phyloP scores from a whole-genome alignment of 1,140 invertebrate genomes.

The Laupala kohalensis region DNA sequence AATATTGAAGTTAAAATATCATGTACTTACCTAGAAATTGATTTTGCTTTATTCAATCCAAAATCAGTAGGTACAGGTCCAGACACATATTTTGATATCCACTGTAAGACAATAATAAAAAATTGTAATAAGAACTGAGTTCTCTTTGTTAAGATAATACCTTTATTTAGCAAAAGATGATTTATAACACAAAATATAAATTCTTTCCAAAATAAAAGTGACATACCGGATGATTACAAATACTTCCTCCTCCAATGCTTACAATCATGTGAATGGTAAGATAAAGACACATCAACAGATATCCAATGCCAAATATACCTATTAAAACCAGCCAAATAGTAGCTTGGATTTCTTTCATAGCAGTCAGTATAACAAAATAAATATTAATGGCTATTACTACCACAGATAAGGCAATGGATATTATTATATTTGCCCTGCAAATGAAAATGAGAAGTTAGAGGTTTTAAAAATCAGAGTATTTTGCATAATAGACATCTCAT shows the following conservation, averaged over 20 bases:
- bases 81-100: conserved; percentile 30
- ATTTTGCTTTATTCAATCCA: conserved; percentile 25
- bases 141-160: conserved; percentile 12
- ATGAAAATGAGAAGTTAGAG: conserved; percentile 18
- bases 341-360: conserved; percentile 34
- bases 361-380: conserved; percentile 58
- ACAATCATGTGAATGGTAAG: conserved; percentile 54
- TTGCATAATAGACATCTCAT: background rate
- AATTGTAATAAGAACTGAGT: background rate
- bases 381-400: conserved; percentile 70
- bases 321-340: conserved; percentile 39
- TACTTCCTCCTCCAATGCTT: conserved; percentile 41
- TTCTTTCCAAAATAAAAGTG: conserved; percentile 20
- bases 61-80: conserved; percentile 27
- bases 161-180: conserved; percentile 9
- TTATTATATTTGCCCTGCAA: conserved; percentile 52
- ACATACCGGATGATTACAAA: conserved; percentile 29
- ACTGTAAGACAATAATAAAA: conserved; percentile 22
- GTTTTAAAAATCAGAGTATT: background rate
- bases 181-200: conserved; percentile 3
- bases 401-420: conserved; percentile 48
- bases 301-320: conserved; percentile 43
- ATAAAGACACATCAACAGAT: conserved; percentile 57
- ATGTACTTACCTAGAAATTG: conserved; percentile 28
- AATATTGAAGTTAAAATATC: too few species aligned